A percentile compares a stretch with the other conserved stretches of the same genome.
These are phyloP conservation scores for Philypnodon macrostomus DNA, from an alignment of 2,797 vertebrate genomes.

Conservation along the genomic window DNA sequence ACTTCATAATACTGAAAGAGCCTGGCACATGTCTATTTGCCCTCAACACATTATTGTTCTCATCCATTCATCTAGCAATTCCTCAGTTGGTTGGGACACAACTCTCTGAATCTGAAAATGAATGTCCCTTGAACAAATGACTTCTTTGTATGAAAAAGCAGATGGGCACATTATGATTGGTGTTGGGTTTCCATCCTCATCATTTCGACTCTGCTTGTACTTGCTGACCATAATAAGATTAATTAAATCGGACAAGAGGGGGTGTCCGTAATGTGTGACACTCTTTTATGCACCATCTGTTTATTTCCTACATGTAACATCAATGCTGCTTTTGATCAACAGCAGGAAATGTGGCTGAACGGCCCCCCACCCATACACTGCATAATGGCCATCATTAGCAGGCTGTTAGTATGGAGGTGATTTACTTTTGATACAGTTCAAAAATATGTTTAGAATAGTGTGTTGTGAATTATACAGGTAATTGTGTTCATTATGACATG, in stretches of 20 bases:
- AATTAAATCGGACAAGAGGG: conserved; percentile 56
- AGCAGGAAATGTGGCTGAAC: conserved; percentile 8
- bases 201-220: conserved; percentile 46
- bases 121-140: conserved; percentile 61
- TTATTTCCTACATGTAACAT: conserved; percentile 38
- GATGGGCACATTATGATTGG: conserved; percentile 37
- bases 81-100: conserved; percentile 32
- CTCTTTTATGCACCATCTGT: conserved; percentile 37
- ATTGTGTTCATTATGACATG: conserved; percentile 15
- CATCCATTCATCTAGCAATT: conserved; percentile 17
- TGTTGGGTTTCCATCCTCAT: conserved; percentile 40
- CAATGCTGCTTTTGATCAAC: conserved; percentile 41
- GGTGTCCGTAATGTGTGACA: conserved; percentile 31
- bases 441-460: conserved; percentile 37
- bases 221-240: conserved; percentile 54
- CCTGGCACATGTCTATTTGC: too few relatives aligned
- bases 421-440: conserved; percentile 34
- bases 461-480: conserved; percentile 35
- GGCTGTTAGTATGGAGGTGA: conserved; percentile 30
- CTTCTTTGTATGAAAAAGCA: conserved; percentile 32
- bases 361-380: conserved; percentile 18
- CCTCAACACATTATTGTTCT: conserved; percentile 13
- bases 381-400: conserved; percentile 52
- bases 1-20: too few relatives aligned
- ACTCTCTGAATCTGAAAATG: conserved; percentile 56